Conservation (phyloP, 2,113 vertebrate species). For the Phrynosoma platyrhinos region DNA sequence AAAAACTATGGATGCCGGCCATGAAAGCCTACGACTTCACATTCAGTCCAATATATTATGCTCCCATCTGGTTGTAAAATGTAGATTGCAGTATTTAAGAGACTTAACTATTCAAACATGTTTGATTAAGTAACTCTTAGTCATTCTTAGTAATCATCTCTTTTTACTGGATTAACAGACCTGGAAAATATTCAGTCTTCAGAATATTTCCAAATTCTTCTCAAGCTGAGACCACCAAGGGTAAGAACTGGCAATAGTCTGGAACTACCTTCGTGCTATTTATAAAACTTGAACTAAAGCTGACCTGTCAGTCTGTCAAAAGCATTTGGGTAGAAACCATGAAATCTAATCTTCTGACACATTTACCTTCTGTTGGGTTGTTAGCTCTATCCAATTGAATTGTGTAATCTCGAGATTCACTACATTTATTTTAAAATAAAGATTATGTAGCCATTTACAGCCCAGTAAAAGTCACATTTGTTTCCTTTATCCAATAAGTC, state of each 20-base stretch:
- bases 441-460: constrained; percentile 25
- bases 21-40: too few species aligned
- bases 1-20: too few species aligned
- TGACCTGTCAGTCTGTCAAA: constrained; percentile 78
- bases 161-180: constrained; percentile 58
- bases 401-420: constrained; percentile 38
- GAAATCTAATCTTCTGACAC: constrained; percentile 77
- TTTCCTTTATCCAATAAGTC: constrained; percentile 26
- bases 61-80: constrained; percentile 30
- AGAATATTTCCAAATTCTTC: constrained; percentile 42
- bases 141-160: constrained; percentile 23
- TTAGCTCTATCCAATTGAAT: background rate
- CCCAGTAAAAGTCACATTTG: constrained; percentile 15
- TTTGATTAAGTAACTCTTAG: constrained; percentile 35
- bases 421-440: constrained; percentile 38
- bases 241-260: constrained; percentile 58
- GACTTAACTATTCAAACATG: constrained; percentile 53
- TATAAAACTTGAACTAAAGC: constrained; percentile 83
- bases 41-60: background rate
- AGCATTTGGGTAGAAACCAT: constrained; percentile 78
- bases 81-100: constrained; percentile 46
- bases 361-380: constrained; percentile 47
- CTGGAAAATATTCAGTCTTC: constrained; percentile 56
- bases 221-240: constrained; percentile 43
- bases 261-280: constrained; percentile 72